These are phyloP conservation scores for Chloromyia formosa DNA, from an alignment of 2,888 invertebrate species.

Conservation along the genomic window DNA sequence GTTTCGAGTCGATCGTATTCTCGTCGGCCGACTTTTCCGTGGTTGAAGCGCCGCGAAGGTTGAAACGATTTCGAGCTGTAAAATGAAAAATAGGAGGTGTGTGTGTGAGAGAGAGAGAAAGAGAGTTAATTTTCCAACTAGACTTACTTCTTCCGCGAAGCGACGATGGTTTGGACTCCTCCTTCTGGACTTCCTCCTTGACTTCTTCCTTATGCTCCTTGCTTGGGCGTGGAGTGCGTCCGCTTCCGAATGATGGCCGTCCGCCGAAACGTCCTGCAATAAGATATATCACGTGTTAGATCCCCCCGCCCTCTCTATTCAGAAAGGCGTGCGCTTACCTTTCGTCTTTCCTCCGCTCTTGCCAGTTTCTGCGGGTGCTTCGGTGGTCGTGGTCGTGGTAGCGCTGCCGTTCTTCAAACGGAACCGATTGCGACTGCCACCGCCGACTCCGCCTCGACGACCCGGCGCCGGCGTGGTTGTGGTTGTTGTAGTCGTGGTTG, in stretches of 20 bases:
- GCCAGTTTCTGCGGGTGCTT: slow-evolving; percentile 62
- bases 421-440: slow-evolving; percentile 61
- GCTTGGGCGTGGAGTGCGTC: slow-evolving; percentile 56
- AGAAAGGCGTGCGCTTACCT: slow-evolving; percentile 46
- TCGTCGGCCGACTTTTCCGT: slow-evolving; percentile 55
- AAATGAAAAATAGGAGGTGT: slow-evolving; percentile 1
- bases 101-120: not conserved
- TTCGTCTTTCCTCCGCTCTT: slow-evolving; percentile 57
- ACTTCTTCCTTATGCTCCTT: slow-evolving; percentile 55
- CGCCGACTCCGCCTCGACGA: slow-evolving; percentile 55
- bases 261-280: slow-evolving; percentile 60
- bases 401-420: slow-evolving; percentile 54
- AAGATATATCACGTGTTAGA: not conserved
- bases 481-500: slow-evolving; percentile 64
- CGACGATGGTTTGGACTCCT: slow-evolving; percentile 58
- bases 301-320: slow-evolving; percentile 53
- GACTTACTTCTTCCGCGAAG: slow-evolving; percentile 61
- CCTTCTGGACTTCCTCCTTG: slow-evolving; percentile 58
- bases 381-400: slow-evolving; percentile 62
- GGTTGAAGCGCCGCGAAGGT: slow-evolving; percentile 59
- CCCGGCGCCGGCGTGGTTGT: slow-evolving; percentile 65
- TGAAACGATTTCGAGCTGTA: slow-evolving; percentile 63
- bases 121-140: too few species aligned
- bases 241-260: slow-evolving; percentile 61
- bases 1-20: slow-evolving; percentile 52